Percentiles rank a stretch among this genome's conserved stretches.
Evolutionary conservation across 2,113 vertebrate genomes (phyloP).

Genomic region (Dipodomys spectabilis): DNA sequence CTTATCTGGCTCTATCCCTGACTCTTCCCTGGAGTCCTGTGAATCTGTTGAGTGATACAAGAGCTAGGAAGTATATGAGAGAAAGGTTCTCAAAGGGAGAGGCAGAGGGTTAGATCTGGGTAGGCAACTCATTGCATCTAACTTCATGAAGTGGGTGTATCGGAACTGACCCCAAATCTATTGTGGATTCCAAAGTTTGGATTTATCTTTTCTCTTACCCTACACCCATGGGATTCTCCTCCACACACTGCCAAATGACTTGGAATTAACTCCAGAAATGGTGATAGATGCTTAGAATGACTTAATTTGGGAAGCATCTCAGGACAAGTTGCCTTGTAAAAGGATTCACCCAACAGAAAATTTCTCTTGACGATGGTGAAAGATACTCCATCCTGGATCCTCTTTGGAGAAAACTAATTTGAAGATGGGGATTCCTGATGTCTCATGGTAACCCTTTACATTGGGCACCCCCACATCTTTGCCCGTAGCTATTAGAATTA

Average conservation of each 20-base stretch:
- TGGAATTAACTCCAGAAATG: neutral
- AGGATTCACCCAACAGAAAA: neutral
- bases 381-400: neutral
- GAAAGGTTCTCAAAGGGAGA: neutral
- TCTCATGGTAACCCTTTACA: neutral
- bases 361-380: neutral
- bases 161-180: neutral
- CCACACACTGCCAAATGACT: constrained; percentile 5
- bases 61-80: neutral
- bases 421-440: neutral
- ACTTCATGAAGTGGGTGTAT: neutral
- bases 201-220: neutral
- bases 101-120: neutral
- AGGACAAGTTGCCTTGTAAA: neutral
- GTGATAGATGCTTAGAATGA: constrained; percentile 1
- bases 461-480: neutral
- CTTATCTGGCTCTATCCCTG: neutral
- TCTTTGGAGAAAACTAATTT: neutral
- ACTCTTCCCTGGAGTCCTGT: neutral
- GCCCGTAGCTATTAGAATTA: neutral
- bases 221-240: neutral
- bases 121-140: neutral
- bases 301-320: neutral
- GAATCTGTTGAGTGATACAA: neutral
- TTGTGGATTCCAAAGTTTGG: neutral